Conservation (phyloP, 2,113 vertebrate species). For the Pluvialis apricaria region DNA sequence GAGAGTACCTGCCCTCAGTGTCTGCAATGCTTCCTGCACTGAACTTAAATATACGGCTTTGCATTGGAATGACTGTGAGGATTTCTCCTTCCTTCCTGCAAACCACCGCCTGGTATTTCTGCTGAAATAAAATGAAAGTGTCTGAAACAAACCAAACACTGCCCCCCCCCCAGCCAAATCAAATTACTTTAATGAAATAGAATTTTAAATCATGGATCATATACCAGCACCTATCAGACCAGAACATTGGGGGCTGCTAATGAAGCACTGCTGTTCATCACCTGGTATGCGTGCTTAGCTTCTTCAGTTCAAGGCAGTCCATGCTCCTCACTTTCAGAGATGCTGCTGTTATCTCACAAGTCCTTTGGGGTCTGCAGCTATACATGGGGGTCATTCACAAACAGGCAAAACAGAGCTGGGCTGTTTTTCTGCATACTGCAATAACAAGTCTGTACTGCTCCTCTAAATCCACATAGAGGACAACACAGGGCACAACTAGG, state of each 20-base stretch:
- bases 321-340: not conserved
- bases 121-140: not conserved
- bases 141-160: constrained; percentile 1
- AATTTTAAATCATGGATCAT: not conserved
- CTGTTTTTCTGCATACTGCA: not conserved
- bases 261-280: not conserved
- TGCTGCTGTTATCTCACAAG: not conserved
- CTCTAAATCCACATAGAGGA: not conserved
- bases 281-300: not conserved
- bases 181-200: not conserved
- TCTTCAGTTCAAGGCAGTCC: not conserved
- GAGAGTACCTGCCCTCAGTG: not conserved
- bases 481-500: not conserved
- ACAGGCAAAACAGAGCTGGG: not conserved
- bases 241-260: not conserved
- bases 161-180: not conserved
- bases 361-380: not conserved
- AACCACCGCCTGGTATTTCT: not conserved
- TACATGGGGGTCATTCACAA: not conserved
- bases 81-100: not conserved
- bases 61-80: not conserved
- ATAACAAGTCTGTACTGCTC: not conserved
- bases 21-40: not conserved
- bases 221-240: not conserved
- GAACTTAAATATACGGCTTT: not conserved